These are phyloP conservation scores for Drosophila littoralis DNA, from an alignment of 1,140 invertebrate species.

Conservation along the genomic window DNA sequence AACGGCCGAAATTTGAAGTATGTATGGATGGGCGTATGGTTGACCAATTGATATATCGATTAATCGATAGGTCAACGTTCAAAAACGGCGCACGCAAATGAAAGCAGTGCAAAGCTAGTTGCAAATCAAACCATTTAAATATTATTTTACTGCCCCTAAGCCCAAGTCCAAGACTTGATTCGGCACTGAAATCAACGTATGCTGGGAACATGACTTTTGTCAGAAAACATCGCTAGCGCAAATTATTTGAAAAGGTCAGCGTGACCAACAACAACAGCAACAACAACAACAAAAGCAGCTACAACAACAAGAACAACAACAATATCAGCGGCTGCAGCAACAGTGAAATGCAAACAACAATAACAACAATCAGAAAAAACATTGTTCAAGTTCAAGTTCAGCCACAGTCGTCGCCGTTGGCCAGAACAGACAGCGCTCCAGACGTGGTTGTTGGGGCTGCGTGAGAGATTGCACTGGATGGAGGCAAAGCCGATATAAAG, in stretches of 20 bases:
- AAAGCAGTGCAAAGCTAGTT: constrained; percentile 32
- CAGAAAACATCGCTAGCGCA: constrained; percentile 58
- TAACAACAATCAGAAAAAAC: constrained; percentile 46
- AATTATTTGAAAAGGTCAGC: constrained; percentile 76
- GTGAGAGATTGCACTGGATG: constrained; percentile 60
- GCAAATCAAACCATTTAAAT: constrained; percentile 3
- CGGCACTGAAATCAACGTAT: constrained; percentile 58
- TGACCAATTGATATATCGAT: constrained; percentile 1
- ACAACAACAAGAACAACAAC: constrained; percentile 1
- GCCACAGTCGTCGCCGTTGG: constrained; percentile 19
- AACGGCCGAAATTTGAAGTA: neutral
- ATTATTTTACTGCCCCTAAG: constrained; percentile 5
- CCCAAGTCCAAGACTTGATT: constrained; percentile 7
- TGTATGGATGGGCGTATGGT: neutral
- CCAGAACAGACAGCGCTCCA: constrained; percentile 36
- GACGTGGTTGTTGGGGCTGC: constrained; percentile 54
- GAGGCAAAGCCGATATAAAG: constrained; percentile 62
- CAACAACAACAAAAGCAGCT: neutral
- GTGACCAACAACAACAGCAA: constrained; percentile 40
- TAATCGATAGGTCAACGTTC: constrained; percentile 18
- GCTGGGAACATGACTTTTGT: constrained; percentile 74
- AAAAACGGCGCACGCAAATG: neutral
- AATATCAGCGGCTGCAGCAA: constrained; percentile 7
- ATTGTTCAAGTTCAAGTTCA: constrained; percentile 72
- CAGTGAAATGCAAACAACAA: constrained; percentile 9